These are phyloP conservation scores for Sturnus vulgaris DNA, from an alignment of 2,113 vertebrate species.

Conservation along the genomic window DNA sequence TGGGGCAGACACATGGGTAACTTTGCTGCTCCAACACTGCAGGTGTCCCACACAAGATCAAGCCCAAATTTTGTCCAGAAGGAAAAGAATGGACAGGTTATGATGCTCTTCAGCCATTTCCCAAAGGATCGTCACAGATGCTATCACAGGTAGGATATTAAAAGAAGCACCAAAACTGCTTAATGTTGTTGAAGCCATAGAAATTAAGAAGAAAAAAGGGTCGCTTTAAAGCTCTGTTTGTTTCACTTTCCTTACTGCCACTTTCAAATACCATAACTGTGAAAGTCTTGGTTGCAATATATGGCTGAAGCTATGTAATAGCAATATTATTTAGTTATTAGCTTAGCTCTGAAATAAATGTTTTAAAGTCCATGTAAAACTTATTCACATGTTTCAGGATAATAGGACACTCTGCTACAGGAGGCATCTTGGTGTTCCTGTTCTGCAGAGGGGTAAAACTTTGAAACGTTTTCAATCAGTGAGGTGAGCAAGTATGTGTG, in stretches of 20 bases:
- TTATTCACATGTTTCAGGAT: not conserved
- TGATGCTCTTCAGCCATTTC: not conserved
- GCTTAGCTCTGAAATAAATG: not conserved
- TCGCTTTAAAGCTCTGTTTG: not conserved
- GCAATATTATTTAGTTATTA: not conserved
- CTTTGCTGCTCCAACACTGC: rapidly evolving
- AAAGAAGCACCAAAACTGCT: not conserved
- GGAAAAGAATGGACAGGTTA: not conserved
- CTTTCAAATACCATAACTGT: not conserved
- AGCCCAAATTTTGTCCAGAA: not conserved
- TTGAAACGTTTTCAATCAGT: not conserved
- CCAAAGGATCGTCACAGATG: not conserved
- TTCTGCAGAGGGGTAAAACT: not conserved
- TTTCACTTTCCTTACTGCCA: not conserved
- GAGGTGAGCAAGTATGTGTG: not conserved
- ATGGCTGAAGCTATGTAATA: not conserved
- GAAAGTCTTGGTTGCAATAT: not conserved
- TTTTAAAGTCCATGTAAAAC: not conserved
- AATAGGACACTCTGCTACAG: not conserved
- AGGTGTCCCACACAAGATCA: rapidly evolving
- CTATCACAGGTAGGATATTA: not conserved
- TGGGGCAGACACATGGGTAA: rapidly evolving
- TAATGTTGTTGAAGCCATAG: not conserved
- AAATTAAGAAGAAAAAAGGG: not conserved
- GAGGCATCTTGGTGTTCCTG: not conserved